phyloP scores from a whole-genome alignment of 2,888 invertebrate genomes.

The Troilus luridus region DNA sequence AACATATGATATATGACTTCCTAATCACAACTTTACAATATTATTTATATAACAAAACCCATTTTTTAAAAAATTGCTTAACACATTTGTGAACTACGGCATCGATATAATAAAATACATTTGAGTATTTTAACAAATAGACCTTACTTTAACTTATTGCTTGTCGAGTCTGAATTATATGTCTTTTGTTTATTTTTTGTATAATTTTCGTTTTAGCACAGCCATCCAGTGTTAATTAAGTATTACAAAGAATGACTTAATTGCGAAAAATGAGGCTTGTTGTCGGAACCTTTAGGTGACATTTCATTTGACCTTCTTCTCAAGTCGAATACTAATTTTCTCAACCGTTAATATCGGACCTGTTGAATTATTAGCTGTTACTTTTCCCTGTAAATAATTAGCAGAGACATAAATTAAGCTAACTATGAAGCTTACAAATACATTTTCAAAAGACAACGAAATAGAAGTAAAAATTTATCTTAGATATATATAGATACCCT shows the following conservation, averaged over 20 bases:
- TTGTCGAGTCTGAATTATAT: neutral
- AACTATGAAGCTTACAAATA: neutral
- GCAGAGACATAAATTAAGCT: neutral
- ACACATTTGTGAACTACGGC: too few species aligned
- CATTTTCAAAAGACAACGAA: neutral
- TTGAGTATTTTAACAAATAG: neutral
- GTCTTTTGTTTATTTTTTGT: neutral
- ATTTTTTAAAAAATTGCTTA: too few species aligned
- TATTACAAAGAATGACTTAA: neutral
- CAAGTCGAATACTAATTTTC: neutral
- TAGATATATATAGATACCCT: too few species aligned
- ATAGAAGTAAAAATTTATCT: neutral
- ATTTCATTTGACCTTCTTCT: slow-evolving; percentile 1
- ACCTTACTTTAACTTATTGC: neutral
- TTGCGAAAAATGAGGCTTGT: neutral
- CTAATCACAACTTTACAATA: too few species aligned
- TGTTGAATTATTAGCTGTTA: neutral
- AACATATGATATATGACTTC: too few species aligned
- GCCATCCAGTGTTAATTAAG: neutral
- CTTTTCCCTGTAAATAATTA: neutral
- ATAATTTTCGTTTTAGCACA: neutral
- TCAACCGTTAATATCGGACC: neutral
- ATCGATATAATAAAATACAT: too few species aligned
- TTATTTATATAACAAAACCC: too few species aligned
- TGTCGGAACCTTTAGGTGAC: neutral